A percentile compares a stretch with the other conserved stretches of the same genome.
phyloP scores from a whole-genome alignment of 2,888 invertebrate genomes.

The Trissolcus brochymenae region DNA sequence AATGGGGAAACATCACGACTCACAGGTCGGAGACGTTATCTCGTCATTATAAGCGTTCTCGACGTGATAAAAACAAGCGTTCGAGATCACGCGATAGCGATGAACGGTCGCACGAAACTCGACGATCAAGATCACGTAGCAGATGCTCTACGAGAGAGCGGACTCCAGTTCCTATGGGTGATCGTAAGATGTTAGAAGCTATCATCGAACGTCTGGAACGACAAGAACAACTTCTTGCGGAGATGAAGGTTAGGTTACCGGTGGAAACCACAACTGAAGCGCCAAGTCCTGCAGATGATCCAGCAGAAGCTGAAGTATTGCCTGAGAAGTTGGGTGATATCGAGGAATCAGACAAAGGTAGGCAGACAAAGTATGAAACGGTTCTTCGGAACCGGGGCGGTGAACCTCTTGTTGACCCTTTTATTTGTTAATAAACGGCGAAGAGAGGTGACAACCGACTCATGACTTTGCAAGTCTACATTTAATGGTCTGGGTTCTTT shows the following conservation, averaged over 20 bases:
- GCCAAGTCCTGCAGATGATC: not conserved
- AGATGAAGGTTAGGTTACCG: not conserved
- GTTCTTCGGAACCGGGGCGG: too few relatives aligned
- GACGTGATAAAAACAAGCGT: not conserved
- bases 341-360: too few relatives aligned
- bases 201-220: not conserved
- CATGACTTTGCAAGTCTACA: not conserved
- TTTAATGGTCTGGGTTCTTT: conserved; percentile 1
- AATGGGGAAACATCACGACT: not conserved
- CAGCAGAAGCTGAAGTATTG: too few relatives aligned
- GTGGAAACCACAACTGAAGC: not conserved
- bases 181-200: not conserved
- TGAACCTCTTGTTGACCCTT: conserved; percentile 2
- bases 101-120: not conserved
- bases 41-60: not conserved
- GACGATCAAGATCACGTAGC: not conserved
- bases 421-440: not conserved
- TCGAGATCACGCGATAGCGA: not conserved
- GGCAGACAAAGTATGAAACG: too few relatives aligned
- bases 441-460: not conserved
- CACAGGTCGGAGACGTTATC: not conserved
- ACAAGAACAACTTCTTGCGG: not conserved
- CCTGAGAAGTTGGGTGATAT: not conserved
- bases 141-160: not conserved
- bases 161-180: not conserved